These are phyloP conservation scores for Hipparchia sbordonii DNA, from an alignment of 2,888 invertebrate species.

Conservation along the genomic window DNA sequence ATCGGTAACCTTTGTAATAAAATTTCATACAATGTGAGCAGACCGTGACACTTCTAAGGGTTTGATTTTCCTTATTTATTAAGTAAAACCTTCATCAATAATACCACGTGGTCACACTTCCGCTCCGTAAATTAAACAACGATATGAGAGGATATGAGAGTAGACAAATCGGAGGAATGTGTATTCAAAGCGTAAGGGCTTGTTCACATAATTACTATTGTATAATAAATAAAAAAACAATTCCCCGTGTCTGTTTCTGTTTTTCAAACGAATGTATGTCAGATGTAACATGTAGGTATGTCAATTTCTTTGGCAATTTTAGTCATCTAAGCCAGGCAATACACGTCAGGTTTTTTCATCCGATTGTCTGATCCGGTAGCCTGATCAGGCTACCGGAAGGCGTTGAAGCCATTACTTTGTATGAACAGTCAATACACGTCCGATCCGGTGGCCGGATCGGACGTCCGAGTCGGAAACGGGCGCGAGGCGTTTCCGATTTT, in stretches of 20 bases:
- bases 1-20: conserved; percentile 39
- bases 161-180: background rate
- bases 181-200: background rate
- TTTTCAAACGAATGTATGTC: too few species aligned
- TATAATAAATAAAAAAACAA: background rate
- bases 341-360: too few species aligned
- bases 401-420: too few species aligned
- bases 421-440: too few species aligned
- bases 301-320: too few species aligned
- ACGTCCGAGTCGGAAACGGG: too few species aligned
- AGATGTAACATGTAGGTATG: too few species aligned
- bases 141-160: background rate
- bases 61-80: conserved; percentile 69
- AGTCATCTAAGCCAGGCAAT: too few species aligned
- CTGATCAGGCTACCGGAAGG: too few species aligned
- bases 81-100: conserved; percentile 57
- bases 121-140: conserved; percentile 41
- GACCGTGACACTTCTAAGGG: conserved; percentile 62
- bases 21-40: conserved; percentile 46
- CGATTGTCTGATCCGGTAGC: too few species aligned
- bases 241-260: background rate
- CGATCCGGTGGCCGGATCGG: too few species aligned
- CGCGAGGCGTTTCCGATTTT: too few species aligned
- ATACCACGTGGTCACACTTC: conserved; percentile 55
- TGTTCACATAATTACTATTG: background rate